Base-by-base conservation (phyloP, 2,888 invertebrate genomes). In the Polymixis flavicincta region DNA sequence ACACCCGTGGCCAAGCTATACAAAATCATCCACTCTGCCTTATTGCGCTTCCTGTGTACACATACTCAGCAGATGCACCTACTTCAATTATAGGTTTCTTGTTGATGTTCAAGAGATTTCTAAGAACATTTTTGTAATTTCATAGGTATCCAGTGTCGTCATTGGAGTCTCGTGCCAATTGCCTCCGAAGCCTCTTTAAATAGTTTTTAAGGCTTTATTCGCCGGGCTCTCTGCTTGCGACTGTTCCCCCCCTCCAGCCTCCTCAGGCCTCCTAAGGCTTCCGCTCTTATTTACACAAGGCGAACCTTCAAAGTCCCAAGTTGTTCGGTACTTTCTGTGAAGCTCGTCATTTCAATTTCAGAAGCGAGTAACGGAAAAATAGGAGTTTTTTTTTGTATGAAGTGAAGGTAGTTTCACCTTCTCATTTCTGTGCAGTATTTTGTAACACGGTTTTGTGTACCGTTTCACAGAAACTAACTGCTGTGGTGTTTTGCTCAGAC, bases 101-200 rank as follows among this genome's bases (percentile, higher is more conserved):
- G 42, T 59, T 60, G 0, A 69, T 17, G 2, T 64, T 63, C 42
- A 14, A 69, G 17, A 64, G 73, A 60, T 61, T 52, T 59, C 32
- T 28, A 25, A 8, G n/a, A 70, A 59, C 65, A 69, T 55, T 78
- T 80, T 64, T 78, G 68, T 32, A 45, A 71, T 80, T 64, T 75
- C 45, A 48, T 72, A 78, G 55, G 61, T 77, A 82, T 75, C 73
- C 75, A 60, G 79, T 88, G 79, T 87, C 87, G 84, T 83, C 85
- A 89, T 80, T 83, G 83, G 82, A 89, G 83, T 86, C 88, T 80
- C 88, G 84, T 85, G 84, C 90, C 92, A 90, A 93, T 94, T 93
- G 92, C 92, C 89, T 90, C 89, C 89, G 92, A 93, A 94, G 94
- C 94, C 92, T 92, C 91, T 93, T 93, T 93, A 94, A 95, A 95